phyloP scores from a whole-genome alignment of 2,888 invertebrate species.

The Drosophila greeni region DNA sequence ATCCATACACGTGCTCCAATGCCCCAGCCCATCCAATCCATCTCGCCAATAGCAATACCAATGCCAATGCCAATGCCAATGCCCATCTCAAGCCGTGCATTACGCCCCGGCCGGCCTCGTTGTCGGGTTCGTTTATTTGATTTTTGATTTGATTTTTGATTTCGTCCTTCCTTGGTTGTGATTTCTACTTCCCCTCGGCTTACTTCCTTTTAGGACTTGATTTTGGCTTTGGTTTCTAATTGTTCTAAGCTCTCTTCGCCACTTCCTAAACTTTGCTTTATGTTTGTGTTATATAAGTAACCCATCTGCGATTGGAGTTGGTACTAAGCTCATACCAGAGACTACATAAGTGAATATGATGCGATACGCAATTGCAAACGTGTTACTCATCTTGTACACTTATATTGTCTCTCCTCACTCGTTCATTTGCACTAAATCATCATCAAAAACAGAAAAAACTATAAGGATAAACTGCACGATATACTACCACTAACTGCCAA shows the following conservation, averaged over 20 bases:
- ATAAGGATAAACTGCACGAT: conserved; percentile 45
- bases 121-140: conserved; percentile 77
- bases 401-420: conserved; percentile 1
- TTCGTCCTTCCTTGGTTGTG: conserved; percentile 28
- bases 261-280: background rate
- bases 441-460: conserved; percentile 23
- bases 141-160: conserved; percentile 60
- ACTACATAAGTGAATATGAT: background rate
- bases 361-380: background rate
- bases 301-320: conserved; percentile 20
- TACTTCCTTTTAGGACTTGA: conserved; percentile 13
- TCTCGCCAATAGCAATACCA: conserved; percentile 45
- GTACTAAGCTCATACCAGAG: conserved; percentile 3
- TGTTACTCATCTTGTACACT: background rate
- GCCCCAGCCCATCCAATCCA: conserved; percentile 37
- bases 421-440: conserved; percentile 12
- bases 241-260: conserved; percentile 3
- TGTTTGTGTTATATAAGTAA: background rate
- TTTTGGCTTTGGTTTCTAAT: conserved; percentile 33
- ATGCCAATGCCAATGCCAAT: conserved; percentile 42
- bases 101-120: conserved; percentile 79
- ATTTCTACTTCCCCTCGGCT: conserved; percentile 8
- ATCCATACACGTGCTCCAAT: conserved; percentile 59
- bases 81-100: conserved; percentile 76
- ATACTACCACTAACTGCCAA: conserved; percentile 54